Evolutionary conservation across 2,113 vertebrate genomes (phyloP).

Genomic region (Ochotona princeps): DNA sequence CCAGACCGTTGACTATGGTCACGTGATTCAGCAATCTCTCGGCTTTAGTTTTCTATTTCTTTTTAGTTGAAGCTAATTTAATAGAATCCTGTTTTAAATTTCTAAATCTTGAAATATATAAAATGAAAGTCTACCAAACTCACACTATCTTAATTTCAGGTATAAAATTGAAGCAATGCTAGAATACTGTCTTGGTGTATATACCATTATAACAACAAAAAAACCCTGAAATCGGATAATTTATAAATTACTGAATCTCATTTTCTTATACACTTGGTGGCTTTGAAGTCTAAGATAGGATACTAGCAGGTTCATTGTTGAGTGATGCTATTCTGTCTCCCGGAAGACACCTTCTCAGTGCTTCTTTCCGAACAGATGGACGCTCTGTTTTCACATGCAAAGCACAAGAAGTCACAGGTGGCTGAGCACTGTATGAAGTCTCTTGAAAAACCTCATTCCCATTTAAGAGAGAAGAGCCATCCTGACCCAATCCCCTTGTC

Average conservation of each 20-base stretch:
- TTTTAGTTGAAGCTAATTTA: background rate
- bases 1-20: too few species aligned
- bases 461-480: background rate
- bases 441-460: background rate
- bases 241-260: background rate
- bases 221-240: background rate
- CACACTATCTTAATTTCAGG: background rate
- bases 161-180: background rate
- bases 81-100: background rate
- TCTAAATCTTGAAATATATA: background rate
- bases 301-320: rapidly evolving
- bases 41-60: too few species aligned
- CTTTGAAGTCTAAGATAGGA: background rate
- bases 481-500: background rate
- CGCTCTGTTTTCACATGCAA: background rate
- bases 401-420: background rate
- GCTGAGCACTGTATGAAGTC: too few species aligned
- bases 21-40: too few species aligned
- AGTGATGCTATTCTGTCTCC: background rate
- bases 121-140: background rate
- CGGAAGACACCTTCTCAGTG: too few species aligned
- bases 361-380: background rate
- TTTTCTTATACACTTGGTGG: background rate
- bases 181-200: background rate
- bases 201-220: background rate